phyloP scores from a whole-genome alignment of 2,888 invertebrate genomes.

The Stramonita haemastoma region DNA sequence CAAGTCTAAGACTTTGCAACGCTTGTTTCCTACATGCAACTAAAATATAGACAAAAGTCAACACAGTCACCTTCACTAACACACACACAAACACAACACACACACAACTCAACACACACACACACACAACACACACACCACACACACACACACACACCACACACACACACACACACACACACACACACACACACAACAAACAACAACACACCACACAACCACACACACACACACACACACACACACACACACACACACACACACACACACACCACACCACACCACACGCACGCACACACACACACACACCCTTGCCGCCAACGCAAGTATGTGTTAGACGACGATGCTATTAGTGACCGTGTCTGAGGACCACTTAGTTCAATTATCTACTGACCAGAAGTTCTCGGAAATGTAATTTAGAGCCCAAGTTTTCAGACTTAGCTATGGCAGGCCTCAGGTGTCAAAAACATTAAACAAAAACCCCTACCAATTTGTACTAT shows the following conservation, averaged over 20 bases:
- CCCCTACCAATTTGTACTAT: too few species aligned
- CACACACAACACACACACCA: background rate
- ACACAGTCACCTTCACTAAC: too few species aligned
- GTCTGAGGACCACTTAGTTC: too few species aligned
- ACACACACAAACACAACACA: background rate
- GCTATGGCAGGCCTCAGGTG: too few species aligned
- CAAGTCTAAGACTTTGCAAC: too few species aligned
- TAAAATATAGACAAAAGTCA: too few species aligned
- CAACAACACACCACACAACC: background rate
- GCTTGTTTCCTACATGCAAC: too few species aligned
- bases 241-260: background rate
- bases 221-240: background rate
- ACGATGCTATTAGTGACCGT: background rate
- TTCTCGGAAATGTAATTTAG: too few species aligned
- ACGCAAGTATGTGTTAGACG: background rate
- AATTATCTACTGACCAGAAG: too few species aligned
- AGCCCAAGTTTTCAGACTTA: too few species aligned
- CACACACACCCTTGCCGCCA: background rate
- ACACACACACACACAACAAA: background rate
- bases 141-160: background rate
- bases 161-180: background rate
- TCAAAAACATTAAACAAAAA: too few species aligned
- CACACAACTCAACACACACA: background rate
- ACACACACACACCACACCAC: background rate
- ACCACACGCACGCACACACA: background rate